Percentiles rank a stretch among this genome's conserved stretches.
phyloP scores from a whole-genome alignment of 2,888 invertebrate genomes.

The Masnerella sp. region DNA sequence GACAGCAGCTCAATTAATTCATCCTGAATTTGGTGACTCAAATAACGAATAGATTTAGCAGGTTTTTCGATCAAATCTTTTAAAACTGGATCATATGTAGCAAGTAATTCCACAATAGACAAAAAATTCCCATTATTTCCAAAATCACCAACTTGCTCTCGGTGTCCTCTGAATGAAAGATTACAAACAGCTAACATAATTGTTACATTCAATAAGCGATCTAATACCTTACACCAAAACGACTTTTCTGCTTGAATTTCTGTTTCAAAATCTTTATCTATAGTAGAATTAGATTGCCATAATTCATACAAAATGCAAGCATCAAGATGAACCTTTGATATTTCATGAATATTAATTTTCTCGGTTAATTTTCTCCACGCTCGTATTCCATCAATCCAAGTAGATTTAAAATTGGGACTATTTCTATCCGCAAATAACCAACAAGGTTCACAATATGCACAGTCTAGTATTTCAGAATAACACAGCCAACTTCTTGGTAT shows the following conservation, averaged over 20 bases:
- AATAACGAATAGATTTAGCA: no score
- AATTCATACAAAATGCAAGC: slow-evolving; percentile 28
- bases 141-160: no score
- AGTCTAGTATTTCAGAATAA: slow-evolving; percentile 45
- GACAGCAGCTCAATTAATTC: no score
- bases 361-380: slow-evolving; percentile 38
- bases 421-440: slow-evolving; percentile 58
- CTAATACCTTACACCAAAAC: slow-evolving; percentile 57
- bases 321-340: neutral
- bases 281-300: slow-evolving; percentile 44
- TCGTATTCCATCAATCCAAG: slow-evolving; percentile 43
- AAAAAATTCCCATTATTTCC: no score
- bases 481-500: slow-evolving; percentile 52
- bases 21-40: no score
- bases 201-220: slow-evolving; percentile 56
- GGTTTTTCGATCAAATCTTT: no score
- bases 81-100: no score
- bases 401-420: slow-evolving; percentile 34
- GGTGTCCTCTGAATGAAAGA: slow-evolving; percentile 57
- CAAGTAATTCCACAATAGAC: no score
- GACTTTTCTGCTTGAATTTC: slow-evolving; percentile 48
- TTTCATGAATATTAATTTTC: slow-evolving; percentile 24
- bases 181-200: slow-evolving; percentile 51
- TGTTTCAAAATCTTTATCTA: slow-evolving; percentile 46
- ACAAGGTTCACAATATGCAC: slow-evolving; percentile 59